These are phyloP conservation scores for Pterostichus niger DNA, from an alignment of 2,888 invertebrate species.

Conservation along the genomic window DNA sequence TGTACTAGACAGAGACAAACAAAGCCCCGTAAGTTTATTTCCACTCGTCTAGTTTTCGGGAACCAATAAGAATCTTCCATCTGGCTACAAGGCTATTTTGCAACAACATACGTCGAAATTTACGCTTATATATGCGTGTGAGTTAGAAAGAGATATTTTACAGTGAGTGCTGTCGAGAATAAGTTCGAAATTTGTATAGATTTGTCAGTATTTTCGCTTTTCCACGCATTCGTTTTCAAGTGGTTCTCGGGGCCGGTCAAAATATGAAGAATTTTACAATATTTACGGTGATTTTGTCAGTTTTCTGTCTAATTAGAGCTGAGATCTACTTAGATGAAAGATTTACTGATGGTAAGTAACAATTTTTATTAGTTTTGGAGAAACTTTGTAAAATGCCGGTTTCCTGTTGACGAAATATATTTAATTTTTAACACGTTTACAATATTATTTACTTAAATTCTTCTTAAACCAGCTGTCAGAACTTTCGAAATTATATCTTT, in stretches of 20 bases:
- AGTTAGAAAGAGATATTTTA: neutral
- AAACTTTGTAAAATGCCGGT: neutral
- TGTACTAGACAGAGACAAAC: constrained; percentile 10
- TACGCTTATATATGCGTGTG: neutral
- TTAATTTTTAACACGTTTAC: no score
- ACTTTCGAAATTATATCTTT: no score
- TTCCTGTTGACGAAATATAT: no score
- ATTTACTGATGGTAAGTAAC: constrained; percentile 87
- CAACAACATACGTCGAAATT: constrained; percentile 50
- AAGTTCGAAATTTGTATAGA: constrained; percentile 55
- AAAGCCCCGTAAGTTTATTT: neutral
- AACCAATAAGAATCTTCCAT: constrained; percentile 60
- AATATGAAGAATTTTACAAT: constrained; percentile 76
- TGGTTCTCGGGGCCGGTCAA: constrained; percentile 39
- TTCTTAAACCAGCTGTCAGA: no score
- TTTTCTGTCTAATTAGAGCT: constrained; percentile 81
- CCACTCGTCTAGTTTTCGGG: neutral
- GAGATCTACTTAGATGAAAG: constrained; percentile 90
- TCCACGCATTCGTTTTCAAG: constrained; percentile 62
- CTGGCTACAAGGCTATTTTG: constrained; percentile 40
- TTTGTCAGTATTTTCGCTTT: constrained; percentile 49
- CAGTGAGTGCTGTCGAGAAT: constrained; percentile 1
- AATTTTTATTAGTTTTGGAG: constrained; percentile 65
- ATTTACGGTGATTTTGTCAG: constrained; percentile 81
- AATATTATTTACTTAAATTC: no score